A percentile compares a stretch with the other conserved stretches of the same genome.
Conservation (phyloP, 2,888 invertebrate species). For the Eudemis profundana region DNA sequence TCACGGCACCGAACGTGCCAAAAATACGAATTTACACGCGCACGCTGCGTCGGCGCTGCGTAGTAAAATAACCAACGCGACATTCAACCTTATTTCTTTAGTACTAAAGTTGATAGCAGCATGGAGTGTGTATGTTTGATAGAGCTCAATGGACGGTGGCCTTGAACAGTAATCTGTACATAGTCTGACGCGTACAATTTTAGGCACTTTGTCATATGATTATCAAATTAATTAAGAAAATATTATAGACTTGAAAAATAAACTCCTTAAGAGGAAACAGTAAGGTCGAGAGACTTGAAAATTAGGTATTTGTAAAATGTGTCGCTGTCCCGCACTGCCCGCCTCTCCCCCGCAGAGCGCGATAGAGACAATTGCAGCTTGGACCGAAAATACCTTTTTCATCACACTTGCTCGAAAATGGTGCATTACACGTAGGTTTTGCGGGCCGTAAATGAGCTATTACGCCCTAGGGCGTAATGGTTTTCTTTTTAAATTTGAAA, state of each 20-base stretch:
- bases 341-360: too few relatives aligned
- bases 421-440: too few relatives aligned
- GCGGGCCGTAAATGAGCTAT: too few relatives aligned
- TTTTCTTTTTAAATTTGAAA: too few relatives aligned
- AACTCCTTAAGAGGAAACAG: too few relatives aligned
- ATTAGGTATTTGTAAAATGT: too few relatives aligned
- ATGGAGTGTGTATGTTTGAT: slow-evolving; percentile 48
- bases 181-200: slow-evolving; percentile 25
- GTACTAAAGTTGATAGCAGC: slow-evolving; percentile 39
- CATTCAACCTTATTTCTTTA: slow-evolving; percentile 12
- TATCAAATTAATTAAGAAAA: slow-evolving; percentile 1
- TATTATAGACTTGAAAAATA: neutral
- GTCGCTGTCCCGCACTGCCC: too few relatives aligned
- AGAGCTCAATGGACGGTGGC: slow-evolving; percentile 56
- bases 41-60: slow-evolving; percentile 44
- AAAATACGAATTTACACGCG: slow-evolving; percentile 63
- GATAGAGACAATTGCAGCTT: too few relatives aligned
- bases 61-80: slow-evolving; percentile 7
- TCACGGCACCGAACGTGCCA: slow-evolving; percentile 48
- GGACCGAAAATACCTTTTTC: too few relatives aligned
- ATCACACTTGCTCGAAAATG: too few relatives aligned
- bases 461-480: too few relatives aligned
- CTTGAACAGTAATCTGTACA: slow-evolving; percentile 51
- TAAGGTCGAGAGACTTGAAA: too few relatives aligned
- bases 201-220: slow-evolving; percentile 16